These are phyloP conservation scores for Helicolenus hilgendorfi DNA, from an alignment of 2,797 vertebrate species.

Conservation along the genomic window DNA sequence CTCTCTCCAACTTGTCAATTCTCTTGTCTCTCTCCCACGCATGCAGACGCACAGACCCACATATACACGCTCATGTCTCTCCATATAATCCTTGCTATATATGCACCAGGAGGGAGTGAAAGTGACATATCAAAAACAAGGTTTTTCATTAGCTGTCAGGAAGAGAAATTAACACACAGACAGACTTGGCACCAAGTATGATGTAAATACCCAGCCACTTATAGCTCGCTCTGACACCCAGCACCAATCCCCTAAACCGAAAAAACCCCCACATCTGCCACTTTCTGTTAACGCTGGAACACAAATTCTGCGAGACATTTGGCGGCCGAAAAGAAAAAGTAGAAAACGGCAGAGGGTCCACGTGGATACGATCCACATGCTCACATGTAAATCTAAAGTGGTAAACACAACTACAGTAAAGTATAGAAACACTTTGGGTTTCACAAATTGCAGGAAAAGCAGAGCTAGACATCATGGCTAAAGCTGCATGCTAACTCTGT, in stretches of 20 bases:
- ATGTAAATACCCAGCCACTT: slow-evolving; percentile 74
- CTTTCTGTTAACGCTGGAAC: slow-evolving; percentile 59
- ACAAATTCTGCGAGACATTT: slow-evolving; percentile 47
- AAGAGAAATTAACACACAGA: slow-evolving; percentile 71
- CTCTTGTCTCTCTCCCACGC: slow-evolving; percentile 48
- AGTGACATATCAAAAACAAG: slow-evolving; percentile 73
- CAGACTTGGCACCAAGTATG: slow-evolving; percentile 61
- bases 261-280: slow-evolving; percentile 54
- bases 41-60: slow-evolving; percentile 25
- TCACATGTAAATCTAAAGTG: too few species aligned
- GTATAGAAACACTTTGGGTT: too few species aligned
- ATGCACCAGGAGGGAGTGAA: slow-evolving; percentile 56
- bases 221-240: slow-evolving; percentile 70
- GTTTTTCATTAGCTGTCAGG: slow-evolving; percentile 79
- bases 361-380: too few species aligned
- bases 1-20: slow-evolving; percentile 41
- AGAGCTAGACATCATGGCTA: too few species aligned
- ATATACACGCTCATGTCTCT: slow-evolving; percentile 33
- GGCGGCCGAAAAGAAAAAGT: not conserved
- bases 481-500: too few species aligned
- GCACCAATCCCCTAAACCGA: slow-evolving; percentile 64
- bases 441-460: too few species aligned
- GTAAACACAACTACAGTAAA: too few species aligned
- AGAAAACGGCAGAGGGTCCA: too few species aligned
- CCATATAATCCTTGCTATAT: slow-evolving; percentile 64